Conservation (phyloP, 2,113 vertebrate genomes). For the Mystacornis crossleyi region DNA sequence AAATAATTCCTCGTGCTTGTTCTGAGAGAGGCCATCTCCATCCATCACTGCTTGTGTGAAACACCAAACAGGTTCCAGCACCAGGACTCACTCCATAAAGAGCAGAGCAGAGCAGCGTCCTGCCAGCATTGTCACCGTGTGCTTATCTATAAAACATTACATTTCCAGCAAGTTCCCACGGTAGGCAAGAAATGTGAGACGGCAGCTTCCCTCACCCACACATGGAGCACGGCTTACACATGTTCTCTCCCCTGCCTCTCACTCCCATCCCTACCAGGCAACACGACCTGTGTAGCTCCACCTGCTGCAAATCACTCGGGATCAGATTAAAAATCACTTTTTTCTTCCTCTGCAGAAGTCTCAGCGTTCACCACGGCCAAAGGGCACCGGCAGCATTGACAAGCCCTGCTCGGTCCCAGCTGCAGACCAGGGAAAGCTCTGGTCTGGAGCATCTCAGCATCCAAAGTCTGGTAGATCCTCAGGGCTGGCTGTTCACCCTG, state of each 20-base stretch:
- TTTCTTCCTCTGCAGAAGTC: not conserved
- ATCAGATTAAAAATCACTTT: not conserved
- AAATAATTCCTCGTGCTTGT: not conserved
- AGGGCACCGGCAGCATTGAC: not conserved
- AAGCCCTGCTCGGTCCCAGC: not conserved
- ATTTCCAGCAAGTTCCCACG: not conserved
- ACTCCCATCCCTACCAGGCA: not conserved
- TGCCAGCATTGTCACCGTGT: not conserved
- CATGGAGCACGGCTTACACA: not conserved
- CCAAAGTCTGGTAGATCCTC: not conserved
- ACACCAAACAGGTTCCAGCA: not conserved
- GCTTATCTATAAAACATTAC: not conserved
- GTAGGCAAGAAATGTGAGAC: not conserved
- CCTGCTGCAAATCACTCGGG: not conserved
- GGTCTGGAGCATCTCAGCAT: not conserved
- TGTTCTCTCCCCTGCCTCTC: not conserved
- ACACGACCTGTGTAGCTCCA: not conserved
- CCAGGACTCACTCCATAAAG: not conserved
- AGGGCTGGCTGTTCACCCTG: not conserved
- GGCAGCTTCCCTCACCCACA: not conserved
- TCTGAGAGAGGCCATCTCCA: not conserved
- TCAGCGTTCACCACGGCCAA: fast-evolving
- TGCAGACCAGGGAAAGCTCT: not conserved
- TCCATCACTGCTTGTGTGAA: not conserved
- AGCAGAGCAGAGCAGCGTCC: not conserved